Conservation (phyloP, 2,797 vertebrate species). For the Poeciliopsis gracilis region DNA sequence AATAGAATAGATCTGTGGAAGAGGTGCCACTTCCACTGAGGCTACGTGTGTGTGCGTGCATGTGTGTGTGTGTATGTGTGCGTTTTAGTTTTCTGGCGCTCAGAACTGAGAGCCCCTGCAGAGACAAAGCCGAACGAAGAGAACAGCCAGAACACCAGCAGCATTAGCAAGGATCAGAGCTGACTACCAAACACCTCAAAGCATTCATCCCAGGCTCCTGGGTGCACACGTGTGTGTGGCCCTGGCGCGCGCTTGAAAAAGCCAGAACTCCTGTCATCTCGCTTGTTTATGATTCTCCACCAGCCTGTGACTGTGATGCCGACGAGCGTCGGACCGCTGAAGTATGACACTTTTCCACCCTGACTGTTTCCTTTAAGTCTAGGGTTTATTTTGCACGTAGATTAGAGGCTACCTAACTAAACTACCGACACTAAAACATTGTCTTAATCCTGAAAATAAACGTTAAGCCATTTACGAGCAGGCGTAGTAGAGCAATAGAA, state of each 20-base stretch:
- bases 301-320: constrained; percentile 9
- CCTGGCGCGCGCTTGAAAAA: constrained; percentile 22
- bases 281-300: constrained; percentile 20
- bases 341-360: not conserved
- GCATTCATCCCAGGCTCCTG: constrained; percentile 24
- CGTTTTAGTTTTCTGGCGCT: constrained; percentile 40
- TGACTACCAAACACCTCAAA: constrained; percentile 41
- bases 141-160: constrained; percentile 34
- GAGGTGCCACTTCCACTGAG: constrained; percentile 53
- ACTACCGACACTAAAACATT: not conserved
- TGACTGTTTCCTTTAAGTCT: not conserved
- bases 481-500: not conserved
- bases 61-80: constrained; percentile 44
- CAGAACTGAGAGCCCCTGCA: constrained; percentile 31
- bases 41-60: constrained; percentile 20
- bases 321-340: not conserved
- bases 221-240: constrained; percentile 33
- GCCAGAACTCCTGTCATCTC: not conserved
- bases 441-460: not conserved
- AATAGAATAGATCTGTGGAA: constrained; percentile 44
- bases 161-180: constrained; percentile 33
- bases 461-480: not conserved
- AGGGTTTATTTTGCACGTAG: not conserved
- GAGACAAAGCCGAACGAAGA: constrained; percentile 35
- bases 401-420: not conserved